Base-by-base conservation (phyloP, 2,888 invertebrate genomes). In the Pammene fasciana region DNA sequence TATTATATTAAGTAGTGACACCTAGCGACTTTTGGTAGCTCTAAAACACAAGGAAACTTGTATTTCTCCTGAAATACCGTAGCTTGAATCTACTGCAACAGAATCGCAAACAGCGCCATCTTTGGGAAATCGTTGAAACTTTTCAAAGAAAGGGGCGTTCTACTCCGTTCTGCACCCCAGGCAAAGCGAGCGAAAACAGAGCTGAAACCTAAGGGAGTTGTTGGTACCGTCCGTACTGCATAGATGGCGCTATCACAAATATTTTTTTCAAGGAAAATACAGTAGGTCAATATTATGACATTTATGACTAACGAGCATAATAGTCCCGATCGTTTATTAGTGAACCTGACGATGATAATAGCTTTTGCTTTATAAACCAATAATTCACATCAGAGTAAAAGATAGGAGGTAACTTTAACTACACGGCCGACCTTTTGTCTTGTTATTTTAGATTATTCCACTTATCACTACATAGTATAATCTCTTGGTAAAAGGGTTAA, bases 171-270 rank as follows among this genome's bases (percentile, higher is more conserved):
- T n/a, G 65, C 65, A 55, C 26, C 26, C 48, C 41, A 38, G 62
- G 57, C 66, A 11, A 70, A 68, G n/a, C 34, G 45, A 9, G 48
- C 9, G 14, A 34, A 3, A 6, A 54, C 26, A 5, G 9, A 45
- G 45, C 45, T 5, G 4, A 8, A 18, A 2, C 50, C 36, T 59
- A 66, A 26, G 5, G 9, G 8, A 54, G 46, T 8, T 64, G 16
- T 56, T 67, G 70, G 74, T 80, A 71, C 72, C 41, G 0, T 0
- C 9, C 0, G 5, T 4, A 64, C 65, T 56, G 36, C 73, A 75
- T 65, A 83, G 83, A 82, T 83, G 83, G 82, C 83, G 83, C 76
- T 79, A 74, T 67, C 68, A 55, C 10, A 10, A 8, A 52, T 13
- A 5, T 46, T 45, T 41, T 59, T 64, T 5, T 16, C n/a, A 62